Evolutionary conservation across 2,888 invertebrate species (phyloP), one percentile per base, ranked within the genome.

Genomic region (Erebia ligea): DNA sequence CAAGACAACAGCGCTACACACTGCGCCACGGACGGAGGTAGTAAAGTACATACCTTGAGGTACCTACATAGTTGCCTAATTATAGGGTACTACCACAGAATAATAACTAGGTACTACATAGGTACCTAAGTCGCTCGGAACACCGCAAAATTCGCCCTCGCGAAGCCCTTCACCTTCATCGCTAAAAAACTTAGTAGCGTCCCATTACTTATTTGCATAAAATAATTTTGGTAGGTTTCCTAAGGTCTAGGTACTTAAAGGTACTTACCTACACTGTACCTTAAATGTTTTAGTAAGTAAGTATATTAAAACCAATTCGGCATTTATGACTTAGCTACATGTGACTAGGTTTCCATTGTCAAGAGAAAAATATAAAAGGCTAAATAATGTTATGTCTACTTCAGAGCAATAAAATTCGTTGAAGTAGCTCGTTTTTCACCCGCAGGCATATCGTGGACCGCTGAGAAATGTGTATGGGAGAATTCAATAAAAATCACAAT

Each of bases 401-500:
- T 83, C 80, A 84, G 80, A 79, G 86, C 85, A 83, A 90, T 92
- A 91, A 91, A 91, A 91, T 91, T 90, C 86, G 80, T 80, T 80
- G 85, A 88, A 91, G 89, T 88, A 87, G 89, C 80, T 87, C 91
- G 86, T 93, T 92, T 91, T 89, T 91, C 87, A 84, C 79, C 83
- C 83, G 84, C 89, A 87, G 85, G 83, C 86, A 82, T 82, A 84
- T 81, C 82, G 83, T 81, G 83, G 77, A 80, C 82, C 80, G 81
- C 83, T 82, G 84, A 82, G 80, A 76, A 80, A 54, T 84, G 83
- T 83, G 70, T 73, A 82, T 73, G 82, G 85, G 81, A 82, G 86
- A 85, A 87, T 92, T 89, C 89, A 91, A 92, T 92, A 92, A 93
- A 92, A 92, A 91, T 91, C 92, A 90, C 90, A 90, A 89, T 92